Evolutionary conservation across 2,113 vertebrate genomes (phyloP).

Genomic region (Sigmodon hispidus): DNA sequence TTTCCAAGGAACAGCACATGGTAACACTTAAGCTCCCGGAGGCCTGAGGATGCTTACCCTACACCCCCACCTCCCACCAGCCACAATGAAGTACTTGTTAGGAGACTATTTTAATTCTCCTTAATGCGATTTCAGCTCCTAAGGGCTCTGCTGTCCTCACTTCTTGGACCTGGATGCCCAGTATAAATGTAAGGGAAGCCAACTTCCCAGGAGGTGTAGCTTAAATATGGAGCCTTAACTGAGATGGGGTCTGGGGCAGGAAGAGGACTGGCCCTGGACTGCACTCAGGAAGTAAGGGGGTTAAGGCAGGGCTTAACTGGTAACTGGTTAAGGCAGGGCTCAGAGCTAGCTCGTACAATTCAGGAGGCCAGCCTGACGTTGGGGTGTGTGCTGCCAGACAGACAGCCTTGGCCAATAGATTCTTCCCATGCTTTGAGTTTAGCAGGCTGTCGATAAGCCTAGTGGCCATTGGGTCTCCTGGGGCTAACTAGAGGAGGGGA

Average conservation of each 20-base stretch:
- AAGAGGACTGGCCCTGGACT: no score
- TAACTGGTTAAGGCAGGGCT: neutral
- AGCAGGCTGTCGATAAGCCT: neutral
- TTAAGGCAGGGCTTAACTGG: no score
- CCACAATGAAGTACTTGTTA: slow-evolving; percentile 84
- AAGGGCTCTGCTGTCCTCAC: slow-evolving; percentile 22
- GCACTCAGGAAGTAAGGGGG: no score
- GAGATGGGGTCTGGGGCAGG: neutral
- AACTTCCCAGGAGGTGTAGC: neutral
- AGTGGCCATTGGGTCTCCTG: neutral
- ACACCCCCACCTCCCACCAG: slow-evolving; percentile 48
- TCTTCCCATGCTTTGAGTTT: neutral
- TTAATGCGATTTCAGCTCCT: slow-evolving; percentile 82
- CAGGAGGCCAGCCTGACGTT: neutral
- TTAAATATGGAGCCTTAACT: slow-evolving; percentile 2
- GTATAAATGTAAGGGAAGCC: neutral
- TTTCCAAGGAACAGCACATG: slow-evolving; percentile 95
- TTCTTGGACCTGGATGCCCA: slow-evolving; percentile 48
- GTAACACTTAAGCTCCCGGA: slow-evolving; percentile 88
- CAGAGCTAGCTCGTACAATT: neutral
- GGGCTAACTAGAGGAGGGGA: neutral
- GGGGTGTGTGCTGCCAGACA: neutral
- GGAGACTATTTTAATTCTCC: slow-evolving; percentile 85
- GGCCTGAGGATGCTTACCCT: slow-evolving; percentile 86
- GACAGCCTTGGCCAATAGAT: neutral